Base-by-base conservation (phyloP, 2,888 invertebrate genomes). In the Crioceris asparagi region DNA sequence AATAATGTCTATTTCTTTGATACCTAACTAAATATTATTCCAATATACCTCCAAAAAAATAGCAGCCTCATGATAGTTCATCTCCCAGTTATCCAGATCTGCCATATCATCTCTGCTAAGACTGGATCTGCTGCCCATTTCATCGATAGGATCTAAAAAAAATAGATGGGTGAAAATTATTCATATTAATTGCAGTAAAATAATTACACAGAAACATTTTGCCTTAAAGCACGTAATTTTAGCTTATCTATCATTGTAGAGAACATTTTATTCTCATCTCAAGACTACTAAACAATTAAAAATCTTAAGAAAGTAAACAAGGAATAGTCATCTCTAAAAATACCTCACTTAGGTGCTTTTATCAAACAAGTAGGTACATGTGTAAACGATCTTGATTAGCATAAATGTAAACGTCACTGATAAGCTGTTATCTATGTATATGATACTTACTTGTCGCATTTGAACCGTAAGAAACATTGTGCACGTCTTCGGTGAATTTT, bases 1-100 rank as follows among this genome's bases (percentile, higher is more conserved):
- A 37, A 32, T 11, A 18, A 23, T 8, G n/a, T n/a, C n/a, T n/a
- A n/a, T n/a, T n/a, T n/a, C 10, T 16, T 8, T 17, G 5, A 30
- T 15, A 30, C 2, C 11, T 30, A 11, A 17, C 4, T 30, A 29
- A 29, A 4, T 10, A 29, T 15, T 11, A 15, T 12, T 14, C 15
- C 14, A 29, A 39, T 19, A 43, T 65, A 82, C 83, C 72, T 86
- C 84, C 52, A 90, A 69, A 65, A 82, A 90, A 54, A 90, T 90
- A 32, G 88, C 83, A 11, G 88, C 86, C 57, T 88, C 87, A 54
- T 86, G 85, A 59, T 87, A 88, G 63, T 88, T 88, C 79, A 87
- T 83, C 64, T 85, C 81, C 87, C 87, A 88, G 48, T 80, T 78
- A 54, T 75, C 74, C 39, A 70, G 69, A 17, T 60, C 59, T 51